These are phyloP conservation scores for Nasonia oneida DNA, from an alignment of 2,888 invertebrate species.

Conservation along the genomic window DNA sequence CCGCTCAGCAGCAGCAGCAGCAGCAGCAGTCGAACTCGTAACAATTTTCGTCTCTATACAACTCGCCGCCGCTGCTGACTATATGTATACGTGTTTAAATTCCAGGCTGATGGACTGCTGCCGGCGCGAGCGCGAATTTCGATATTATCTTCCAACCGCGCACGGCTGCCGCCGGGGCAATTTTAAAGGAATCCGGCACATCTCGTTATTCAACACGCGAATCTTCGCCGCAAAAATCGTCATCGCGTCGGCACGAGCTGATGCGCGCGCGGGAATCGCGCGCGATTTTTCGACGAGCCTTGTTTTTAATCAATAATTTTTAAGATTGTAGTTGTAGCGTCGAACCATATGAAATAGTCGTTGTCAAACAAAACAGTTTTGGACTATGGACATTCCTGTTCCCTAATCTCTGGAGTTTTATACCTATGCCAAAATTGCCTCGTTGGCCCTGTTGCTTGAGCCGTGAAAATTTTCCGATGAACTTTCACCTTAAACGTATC, in stretches of 20 bases:
- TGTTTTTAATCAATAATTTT: no score
- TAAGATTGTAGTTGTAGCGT: no score
- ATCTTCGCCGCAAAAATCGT: constrained; percentile 17
- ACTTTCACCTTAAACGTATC: constrained; percentile 1
- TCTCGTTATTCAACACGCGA: constrained; percentile 60
- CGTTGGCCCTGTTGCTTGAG: no score
- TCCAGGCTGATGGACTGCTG: constrained; percentile 58
- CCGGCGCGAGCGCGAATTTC: constrained; percentile 59
- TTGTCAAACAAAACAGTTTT: no score
- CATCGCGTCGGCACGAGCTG: constrained; percentile 23
- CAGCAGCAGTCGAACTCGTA: constrained; percentile 28
- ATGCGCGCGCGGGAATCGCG: no score
- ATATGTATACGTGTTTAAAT: constrained; percentile 41
- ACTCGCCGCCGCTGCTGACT: background rate
- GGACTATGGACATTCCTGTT: no score
- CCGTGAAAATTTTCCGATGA: background rate
- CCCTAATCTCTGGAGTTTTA: no score
- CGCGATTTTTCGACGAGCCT: no score
- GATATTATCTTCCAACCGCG: constrained; percentile 56
- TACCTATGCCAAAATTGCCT: no score
- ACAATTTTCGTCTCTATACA: constrained; percentile 49
- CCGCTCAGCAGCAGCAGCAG: background rate
- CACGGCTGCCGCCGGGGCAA: constrained; percentile 10
- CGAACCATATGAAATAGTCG: no score
- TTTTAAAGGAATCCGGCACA: constrained; percentile 62